phyloP scores from a whole-genome alignment of 2,797 vertebrate species.

The Esox lucius region DNA sequence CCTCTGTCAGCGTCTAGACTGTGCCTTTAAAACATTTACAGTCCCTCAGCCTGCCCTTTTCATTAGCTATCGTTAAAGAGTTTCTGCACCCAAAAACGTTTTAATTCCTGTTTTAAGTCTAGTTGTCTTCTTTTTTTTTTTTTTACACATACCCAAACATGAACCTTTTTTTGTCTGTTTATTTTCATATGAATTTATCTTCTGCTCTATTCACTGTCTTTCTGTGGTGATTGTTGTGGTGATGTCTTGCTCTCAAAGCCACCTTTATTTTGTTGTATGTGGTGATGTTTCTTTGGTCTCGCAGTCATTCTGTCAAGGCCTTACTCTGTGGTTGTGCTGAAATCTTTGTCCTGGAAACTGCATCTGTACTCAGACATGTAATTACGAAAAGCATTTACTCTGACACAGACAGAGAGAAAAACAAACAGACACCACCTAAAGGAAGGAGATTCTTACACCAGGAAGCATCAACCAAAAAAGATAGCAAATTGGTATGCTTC shows the following conservation, averaged over 20 bases:
- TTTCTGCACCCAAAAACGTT: not conserved
- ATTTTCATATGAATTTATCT: not conserved
- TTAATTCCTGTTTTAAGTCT: not conserved
- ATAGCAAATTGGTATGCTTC: no score
- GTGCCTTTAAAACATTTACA: slow-evolving; percentile 6
- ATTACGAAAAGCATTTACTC: slow-evolving; percentile 43
- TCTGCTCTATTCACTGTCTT: not conserved
- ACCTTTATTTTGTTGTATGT: not conserved
- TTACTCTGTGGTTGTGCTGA: not conserved
- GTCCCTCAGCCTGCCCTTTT: not conserved
- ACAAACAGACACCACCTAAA: slow-evolving; percentile 23
- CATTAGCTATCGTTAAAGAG: not conserved
- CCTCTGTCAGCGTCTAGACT: not conserved
- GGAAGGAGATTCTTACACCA: slow-evolving; percentile 1
- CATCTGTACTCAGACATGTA: slow-evolving; percentile 40
- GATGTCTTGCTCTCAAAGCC: not conserved
- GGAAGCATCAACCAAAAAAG: not conserved
- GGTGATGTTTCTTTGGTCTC: not conserved
- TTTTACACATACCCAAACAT: not conserved
- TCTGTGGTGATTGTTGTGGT: not conserved
- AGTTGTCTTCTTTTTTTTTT: not conserved
- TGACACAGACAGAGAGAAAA: slow-evolving; percentile 38
- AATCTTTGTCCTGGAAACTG: not conserved
- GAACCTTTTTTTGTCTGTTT: not conserved
- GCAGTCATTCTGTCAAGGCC: not conserved